phyloP scores from a whole-genome alignment of 1,140 invertebrate genomes.

The Ceratoteleas bidentatus region DNA sequence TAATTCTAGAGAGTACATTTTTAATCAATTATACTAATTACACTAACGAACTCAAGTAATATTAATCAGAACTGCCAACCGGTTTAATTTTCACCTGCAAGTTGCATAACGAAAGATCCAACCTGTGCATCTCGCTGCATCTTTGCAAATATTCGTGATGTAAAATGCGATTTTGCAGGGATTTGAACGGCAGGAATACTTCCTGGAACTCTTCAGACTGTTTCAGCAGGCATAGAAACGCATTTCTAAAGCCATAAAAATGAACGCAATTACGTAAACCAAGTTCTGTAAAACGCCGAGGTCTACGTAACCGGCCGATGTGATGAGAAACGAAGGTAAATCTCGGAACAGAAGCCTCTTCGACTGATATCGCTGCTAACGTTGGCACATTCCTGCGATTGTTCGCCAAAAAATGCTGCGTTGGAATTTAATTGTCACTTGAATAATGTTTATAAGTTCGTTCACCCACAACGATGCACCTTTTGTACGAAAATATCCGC shows the following conservation, averaged over 20 bases:
- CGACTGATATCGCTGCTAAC: constrained; percentile 40
- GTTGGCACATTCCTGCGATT: constrained; percentile 55
- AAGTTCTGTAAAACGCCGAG: constrained; percentile 16
- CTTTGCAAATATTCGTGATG: too few species aligned
- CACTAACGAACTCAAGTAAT: too few species aligned
- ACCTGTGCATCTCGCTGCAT: too few species aligned
- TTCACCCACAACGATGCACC: constrained; percentile 4
- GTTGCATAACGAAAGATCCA: too few species aligned
- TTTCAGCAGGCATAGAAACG: too few species aligned
- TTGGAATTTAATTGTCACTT: constrained; percentile 36
- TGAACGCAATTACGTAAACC: constrained; percentile 37
- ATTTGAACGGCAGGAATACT: too few species aligned
- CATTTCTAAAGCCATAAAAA: constrained; percentile 34
- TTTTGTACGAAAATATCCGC: background rate
- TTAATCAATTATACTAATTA: too few species aligned
- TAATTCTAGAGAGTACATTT: too few species aligned
- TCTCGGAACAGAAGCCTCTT: constrained; percentile 41
- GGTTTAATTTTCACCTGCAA: too few species aligned
- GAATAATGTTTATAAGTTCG: constrained; percentile 1
- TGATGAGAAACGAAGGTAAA: constrained; percentile 45
- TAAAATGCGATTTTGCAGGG: too few species aligned
- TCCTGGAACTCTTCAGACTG: too few species aligned
- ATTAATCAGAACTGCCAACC: too few species aligned
- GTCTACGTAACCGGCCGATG: constrained; percentile 30
- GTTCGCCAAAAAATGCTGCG: constrained; percentile 31